Percentiles rank a stretch among this genome's conserved stretches.
phyloP scores from a whole-genome alignment of 1,140 invertebrate species.

The Ptiloglossa arizonensis region DNA sequence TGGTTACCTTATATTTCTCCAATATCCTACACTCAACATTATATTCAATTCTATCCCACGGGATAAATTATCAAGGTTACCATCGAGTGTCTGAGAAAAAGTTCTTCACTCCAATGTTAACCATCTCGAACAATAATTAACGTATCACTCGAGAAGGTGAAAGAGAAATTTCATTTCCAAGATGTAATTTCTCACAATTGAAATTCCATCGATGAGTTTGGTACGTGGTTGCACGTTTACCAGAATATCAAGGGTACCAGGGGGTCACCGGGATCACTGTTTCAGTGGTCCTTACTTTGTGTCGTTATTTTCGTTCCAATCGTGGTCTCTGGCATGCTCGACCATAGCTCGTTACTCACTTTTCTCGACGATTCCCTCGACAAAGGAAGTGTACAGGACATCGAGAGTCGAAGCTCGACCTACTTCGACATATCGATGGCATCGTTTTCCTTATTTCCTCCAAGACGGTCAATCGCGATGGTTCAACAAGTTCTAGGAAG shows the following conservation, averaged over 20 bases:
- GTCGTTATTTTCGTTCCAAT: not conserved
- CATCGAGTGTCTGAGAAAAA: too few relatives aligned
- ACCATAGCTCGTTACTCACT: constrained; percentile 19
- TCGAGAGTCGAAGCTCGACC: constrained; percentile 15
- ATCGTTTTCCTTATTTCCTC: constrained; percentile 20
- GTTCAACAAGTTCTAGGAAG: constrained; percentile 7
- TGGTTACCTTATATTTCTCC: too few relatives aligned
- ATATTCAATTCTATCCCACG: too few relatives aligned
- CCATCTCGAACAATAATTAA: too few relatives aligned
- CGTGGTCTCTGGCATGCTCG: not conserved
- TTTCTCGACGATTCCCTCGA: not conserved
- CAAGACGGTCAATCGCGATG: constrained; percentile 6
- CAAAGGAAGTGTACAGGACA: constrained; percentile 1
- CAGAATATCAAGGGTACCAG: not conserved
- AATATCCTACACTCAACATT: too few relatives aligned
- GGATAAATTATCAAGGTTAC: too few relatives aligned
- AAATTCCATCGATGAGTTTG: not conserved
- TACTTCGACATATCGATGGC: constrained; percentile 29
- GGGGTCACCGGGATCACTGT: not conserved
- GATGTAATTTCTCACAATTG: not conserved
- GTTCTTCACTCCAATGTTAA: too few relatives aligned
- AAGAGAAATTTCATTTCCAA: not conserved
- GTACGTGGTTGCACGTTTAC: not conserved
- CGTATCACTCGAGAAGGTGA: too few relatives aligned
- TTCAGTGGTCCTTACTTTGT: too few relatives aligned